Base-by-base conservation (phyloP, 1,140 invertebrate genomes). In the Oppia nitens region DNA sequence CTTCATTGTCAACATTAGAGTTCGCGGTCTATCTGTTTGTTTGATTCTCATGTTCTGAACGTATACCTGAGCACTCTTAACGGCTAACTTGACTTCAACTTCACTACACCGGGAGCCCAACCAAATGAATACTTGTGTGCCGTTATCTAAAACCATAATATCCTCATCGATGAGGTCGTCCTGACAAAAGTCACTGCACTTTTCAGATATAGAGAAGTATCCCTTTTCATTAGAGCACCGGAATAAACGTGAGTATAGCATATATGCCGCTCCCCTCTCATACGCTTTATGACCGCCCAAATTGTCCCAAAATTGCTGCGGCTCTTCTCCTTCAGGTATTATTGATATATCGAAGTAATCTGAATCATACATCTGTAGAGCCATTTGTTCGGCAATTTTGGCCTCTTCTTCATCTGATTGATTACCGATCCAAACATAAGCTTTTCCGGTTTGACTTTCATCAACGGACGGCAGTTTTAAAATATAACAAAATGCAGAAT, bases 141-240 rank as follows among this genome's bases (percentile, higher is more conserved):
- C 96, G 71, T 95, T 98, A 73, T 99, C 96, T 57, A 99, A 74
- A 61, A 99, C 92, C 96, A 99, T 99, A 12, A 98, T 97, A 73
- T 98, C 95, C 72, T 98, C 94, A 75, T 98, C 94, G 27, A 94
- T 93, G 64, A 99, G 76, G 75, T 99, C 96, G 73, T 99, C 96
- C 79, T 99, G 96, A 75, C 95, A 99, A 75, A 99, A 99, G 75
- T 99, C 96, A 1, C 92, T 89, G 75, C 95, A 98, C 70, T 99
- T 99, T 73, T 99, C 96, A 24, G 93, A 96, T 6, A 98, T 92
- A 3, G 88, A 89, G 69, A 98, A 99, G 72, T 97, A 98, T 24
- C 96, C 96, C 71, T 97, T 97, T 68, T 98, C 95, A 73, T 98
- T 99, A 9, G 94, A 98, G 73, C 96, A 99, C 25, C 95, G 80